phyloP scores from a whole-genome alignment of 2,113 vertebrate species.

The human region DNA sequence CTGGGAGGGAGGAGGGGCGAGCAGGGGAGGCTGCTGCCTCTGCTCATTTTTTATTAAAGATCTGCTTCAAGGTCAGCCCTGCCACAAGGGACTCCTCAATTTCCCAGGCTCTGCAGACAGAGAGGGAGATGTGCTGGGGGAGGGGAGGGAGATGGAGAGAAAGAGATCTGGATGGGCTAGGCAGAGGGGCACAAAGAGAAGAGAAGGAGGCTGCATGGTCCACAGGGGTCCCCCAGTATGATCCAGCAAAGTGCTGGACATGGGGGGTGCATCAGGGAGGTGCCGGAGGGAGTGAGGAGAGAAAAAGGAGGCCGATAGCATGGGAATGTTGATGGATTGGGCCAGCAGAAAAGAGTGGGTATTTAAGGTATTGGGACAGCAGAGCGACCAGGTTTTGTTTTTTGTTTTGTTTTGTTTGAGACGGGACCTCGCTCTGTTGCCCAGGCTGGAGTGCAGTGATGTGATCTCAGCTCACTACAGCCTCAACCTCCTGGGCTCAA shows the following conservation, averaged over 20 bases:
- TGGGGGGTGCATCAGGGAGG: accelerated
- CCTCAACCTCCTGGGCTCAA: too few relatives aligned
- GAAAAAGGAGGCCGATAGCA: neutral
- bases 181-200: neutral
- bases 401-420: too few relatives aligned
- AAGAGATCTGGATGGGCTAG: neutral
- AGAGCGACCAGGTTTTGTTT: neutral
- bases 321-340: neutral
- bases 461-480: too few relatives aligned
- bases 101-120: constrained; percentile 57
- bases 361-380: too few relatives aligned
- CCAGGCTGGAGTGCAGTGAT: too few relatives aligned
- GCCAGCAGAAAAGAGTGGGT: neutral
- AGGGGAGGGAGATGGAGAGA: neutral
- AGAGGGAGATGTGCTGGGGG: neutral
- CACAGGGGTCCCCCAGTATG: too few relatives aligned
- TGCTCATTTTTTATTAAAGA: constrained; percentile 75
- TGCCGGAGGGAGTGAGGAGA: neutral
- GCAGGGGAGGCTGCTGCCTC: neutral
- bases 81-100: constrained; percentile 71
- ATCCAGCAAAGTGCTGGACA: neutral
- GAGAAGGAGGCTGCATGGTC: neutral
- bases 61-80: constrained; percentile 71
- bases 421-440: too few relatives aligned
- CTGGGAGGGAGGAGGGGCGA: neutral